Evolutionary conservation across 2,113 vertebrate species (phyloP).

Genomic region (Vombatus ursinus): DNA sequence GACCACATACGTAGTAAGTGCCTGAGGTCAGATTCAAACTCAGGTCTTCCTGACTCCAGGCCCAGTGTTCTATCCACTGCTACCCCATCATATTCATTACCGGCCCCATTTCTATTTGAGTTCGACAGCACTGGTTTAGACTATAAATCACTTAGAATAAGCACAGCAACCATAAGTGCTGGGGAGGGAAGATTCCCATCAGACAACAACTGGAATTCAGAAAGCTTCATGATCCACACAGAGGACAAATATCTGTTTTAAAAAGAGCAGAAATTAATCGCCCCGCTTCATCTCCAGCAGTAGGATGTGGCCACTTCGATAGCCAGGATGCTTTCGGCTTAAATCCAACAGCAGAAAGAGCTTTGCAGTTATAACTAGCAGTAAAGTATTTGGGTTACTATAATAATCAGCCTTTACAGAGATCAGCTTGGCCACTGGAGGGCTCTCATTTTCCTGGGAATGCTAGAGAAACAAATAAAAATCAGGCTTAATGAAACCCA

Average conservation of each 20-base stretch:
- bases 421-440: constrained; percentile 65
- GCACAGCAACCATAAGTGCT: neutral
- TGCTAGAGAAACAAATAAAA: neutral
- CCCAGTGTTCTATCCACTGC: too few relatives aligned
- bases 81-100: too few relatives aligned
- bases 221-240: constrained; percentile 9
- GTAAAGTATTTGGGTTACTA: constrained; percentile 15
- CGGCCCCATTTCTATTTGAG: neutral
- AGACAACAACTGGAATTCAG: constrained; percentile 34
- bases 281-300: neutral
- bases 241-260: constrained; percentile 4
- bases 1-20: too few relatives aligned
- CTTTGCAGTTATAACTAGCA: constrained; percentile 7
- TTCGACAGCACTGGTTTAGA: neutral
- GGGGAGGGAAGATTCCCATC: neutral
- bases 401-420: constrained; percentile 46
- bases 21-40: too few relatives aligned
- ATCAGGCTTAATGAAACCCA: constrained; percentile 34
- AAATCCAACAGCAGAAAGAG: neutral
- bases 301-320: neutral
- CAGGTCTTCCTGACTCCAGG: too few relatives aligned
- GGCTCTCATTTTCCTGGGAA: constrained; percentile 50
- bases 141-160: neutral
- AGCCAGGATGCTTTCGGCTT: constrained; percentile 23
- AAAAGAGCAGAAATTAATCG: neutral